A percentile compares a stretch with the other conserved stretches of the same genome.
Conservation (phyloP, 1,140 invertebrate species). For the Aphelinus certus region DNA sequence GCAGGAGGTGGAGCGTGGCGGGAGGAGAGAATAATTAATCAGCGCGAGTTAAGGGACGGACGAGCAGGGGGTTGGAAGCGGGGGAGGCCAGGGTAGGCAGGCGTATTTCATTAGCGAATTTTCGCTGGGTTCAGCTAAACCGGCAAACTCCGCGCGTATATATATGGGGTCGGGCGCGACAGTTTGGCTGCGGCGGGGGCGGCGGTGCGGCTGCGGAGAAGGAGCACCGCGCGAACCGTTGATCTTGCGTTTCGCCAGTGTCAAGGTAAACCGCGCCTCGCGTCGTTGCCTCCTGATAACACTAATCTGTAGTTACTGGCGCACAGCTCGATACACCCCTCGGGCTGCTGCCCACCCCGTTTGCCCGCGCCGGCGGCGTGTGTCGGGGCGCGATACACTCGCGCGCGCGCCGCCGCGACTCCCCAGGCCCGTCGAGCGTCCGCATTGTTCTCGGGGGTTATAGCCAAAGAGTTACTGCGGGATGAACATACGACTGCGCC, state of each 20-base stretch:
- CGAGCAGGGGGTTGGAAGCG: not conserved
- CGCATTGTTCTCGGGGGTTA: too few relatives aligned
- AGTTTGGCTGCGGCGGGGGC: too few relatives aligned
- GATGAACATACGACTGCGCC: too few relatives aligned
- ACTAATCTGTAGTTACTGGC: constrained; percentile 62
- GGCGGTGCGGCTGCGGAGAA: too few relatives aligned
- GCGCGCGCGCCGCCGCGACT: not conserved
- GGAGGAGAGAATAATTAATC: constrained; percentile 26
- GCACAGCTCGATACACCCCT: constrained; percentile 35
- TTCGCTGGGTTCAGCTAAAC: constrained; percentile 29
- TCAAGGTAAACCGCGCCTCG: constrained; percentile 61
- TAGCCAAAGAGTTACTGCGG: too few relatives aligned
- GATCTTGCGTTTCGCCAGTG: constrained; percentile 56
- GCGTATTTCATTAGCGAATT: constrained; percentile 35
- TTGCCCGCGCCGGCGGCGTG: not conserved
- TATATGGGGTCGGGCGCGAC: too few relatives aligned
- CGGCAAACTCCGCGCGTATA: constrained; percentile 18
- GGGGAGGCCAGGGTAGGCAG: not conserved
- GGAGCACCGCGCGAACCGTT: constrained; percentile 33
- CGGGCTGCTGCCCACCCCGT: not conserved
- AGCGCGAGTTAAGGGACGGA: constrained; percentile 17
- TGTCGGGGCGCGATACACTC: constrained; percentile 23
- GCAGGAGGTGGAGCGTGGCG: too few relatives aligned
- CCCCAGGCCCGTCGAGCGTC: too few relatives aligned
- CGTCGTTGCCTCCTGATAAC: constrained; percentile 61